Evolutionary conservation across 2,888 invertebrate genomes (phyloP).

Genomic region (Gibbula magus): DNA sequence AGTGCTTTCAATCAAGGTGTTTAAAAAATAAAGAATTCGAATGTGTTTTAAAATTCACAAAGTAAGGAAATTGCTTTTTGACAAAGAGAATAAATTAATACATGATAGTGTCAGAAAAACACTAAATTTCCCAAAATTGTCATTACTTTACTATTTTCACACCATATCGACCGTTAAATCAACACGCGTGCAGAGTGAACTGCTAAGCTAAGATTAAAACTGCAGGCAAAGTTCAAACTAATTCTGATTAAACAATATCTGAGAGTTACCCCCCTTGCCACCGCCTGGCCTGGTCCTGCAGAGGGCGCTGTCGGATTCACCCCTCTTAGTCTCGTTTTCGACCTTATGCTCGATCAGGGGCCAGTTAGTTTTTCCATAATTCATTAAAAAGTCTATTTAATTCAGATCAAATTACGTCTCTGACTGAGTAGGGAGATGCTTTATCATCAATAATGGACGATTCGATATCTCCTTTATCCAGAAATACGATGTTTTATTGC

Average conservation of each 20-base stretch:
- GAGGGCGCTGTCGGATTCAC: not conserved
- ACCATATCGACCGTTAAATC: too few species aligned
- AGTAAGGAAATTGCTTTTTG: too few species aligned
- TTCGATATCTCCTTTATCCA: not conserved
- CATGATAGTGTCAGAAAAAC: too few species aligned
- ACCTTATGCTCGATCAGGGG: not conserved
- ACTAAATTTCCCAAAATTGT: too few species aligned
- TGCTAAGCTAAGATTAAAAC: not conserved
- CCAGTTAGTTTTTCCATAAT: slow-evolving; percentile 1
- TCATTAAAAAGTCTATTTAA: slow-evolving; percentile 1
- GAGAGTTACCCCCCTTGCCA: not conserved
- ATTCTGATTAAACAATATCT: not conserved
- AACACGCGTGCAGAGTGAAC: too few species aligned
- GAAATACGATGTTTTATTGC: not conserved
- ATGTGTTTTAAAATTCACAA: too few species aligned
- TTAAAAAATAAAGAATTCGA: too few species aligned
- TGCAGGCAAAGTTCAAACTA: not conserved
- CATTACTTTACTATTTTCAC: too few species aligned
- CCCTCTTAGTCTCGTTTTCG: not conserved
- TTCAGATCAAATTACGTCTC: slow-evolving; percentile 4
- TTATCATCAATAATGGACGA: slow-evolving; percentile 8
- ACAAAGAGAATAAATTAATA: too few species aligned
- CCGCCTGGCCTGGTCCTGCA: not conserved
- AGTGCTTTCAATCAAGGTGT: too few species aligned
- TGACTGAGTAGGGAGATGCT: not conserved